These are phyloP conservation scores for Manduca sexta DNA, from an alignment of 1,140 invertebrate species.

Conservation along the genomic window DNA sequence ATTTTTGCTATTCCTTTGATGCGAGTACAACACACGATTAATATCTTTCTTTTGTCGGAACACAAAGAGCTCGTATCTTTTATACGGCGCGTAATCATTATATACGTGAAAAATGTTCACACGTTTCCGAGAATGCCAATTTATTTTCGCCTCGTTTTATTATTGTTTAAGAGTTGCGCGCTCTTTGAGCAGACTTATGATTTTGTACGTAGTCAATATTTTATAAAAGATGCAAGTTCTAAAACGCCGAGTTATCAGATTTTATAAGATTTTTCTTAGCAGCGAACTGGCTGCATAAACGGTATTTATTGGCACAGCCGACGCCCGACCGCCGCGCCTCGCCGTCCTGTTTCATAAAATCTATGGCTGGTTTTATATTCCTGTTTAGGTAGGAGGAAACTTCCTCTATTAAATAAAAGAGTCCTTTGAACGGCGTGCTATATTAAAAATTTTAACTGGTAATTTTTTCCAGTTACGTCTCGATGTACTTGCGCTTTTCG, in stretches of 20 bases:
- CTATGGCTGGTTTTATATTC: slow-evolving; percentile 32
- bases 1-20: slow-evolving; percentile 7
- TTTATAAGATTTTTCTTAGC: slow-evolving; percentile 1
- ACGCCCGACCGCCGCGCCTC: neutral
- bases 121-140: neutral
- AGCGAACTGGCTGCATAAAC: slow-evolving; percentile 9
- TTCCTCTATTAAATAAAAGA: slow-evolving; percentile 33
- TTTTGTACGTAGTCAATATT: too few species aligned
- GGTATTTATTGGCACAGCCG: slow-evolving; percentile 14
- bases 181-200: too few species aligned
- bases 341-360: slow-evolving; percentile 29
- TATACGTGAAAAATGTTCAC: slow-evolving; percentile 1
- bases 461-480: neutral
- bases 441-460: slow-evolving; percentile 42
- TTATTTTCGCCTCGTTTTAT: slow-evolving; percentile 2
- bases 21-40: slow-evolving; percentile 2
- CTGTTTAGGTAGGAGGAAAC: slow-evolving; percentile 33
- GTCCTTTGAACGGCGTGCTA: slow-evolving; percentile 28
- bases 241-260: neutral
- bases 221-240: too few species aligned
- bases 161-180: neutral
- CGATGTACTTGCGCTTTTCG: neutral
- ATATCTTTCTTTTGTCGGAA: slow-evolving; percentile 6
- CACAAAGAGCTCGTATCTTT: slow-evolving; percentile 6
- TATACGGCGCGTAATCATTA: slow-evolving; percentile 5